phyloP scores from a whole-genome alignment of 2,797 vertebrate species.

The Dermochelys coriacea region DNA sequence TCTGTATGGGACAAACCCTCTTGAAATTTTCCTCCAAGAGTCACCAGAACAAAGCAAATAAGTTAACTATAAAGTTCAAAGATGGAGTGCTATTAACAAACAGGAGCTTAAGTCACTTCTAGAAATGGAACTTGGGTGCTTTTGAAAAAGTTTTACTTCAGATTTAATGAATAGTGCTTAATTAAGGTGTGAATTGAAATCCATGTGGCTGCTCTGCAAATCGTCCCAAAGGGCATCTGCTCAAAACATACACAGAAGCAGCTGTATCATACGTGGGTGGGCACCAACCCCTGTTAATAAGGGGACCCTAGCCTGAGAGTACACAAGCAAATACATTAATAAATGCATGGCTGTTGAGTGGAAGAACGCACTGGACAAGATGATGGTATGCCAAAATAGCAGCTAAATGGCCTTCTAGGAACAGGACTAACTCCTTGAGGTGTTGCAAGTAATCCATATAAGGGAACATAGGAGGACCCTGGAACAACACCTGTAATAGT shows the following conservation, averaged over 20 bases:
- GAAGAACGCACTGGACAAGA: neutral
- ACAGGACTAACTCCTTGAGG: neutral
- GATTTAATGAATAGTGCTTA: neutral
- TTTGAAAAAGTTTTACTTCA: neutral
- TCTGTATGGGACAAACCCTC: neutral
- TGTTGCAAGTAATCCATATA: neutral
- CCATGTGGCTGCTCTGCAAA: neutral
- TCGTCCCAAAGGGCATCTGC: neutral
- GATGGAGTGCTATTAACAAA: neutral
- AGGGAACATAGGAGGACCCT: neutral
- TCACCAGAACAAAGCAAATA: neutral
- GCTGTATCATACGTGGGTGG: neutral
- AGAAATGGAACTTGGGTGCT: neutral
- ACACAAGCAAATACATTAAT: neutral
- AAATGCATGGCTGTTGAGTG: neutral
- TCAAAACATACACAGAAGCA: neutral
- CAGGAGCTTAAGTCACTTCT: neutral
- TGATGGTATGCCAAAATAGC: neutral
- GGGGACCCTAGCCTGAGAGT: neutral
- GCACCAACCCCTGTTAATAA: neutral
- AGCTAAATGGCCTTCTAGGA: neutral
- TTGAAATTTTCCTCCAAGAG: neutral
- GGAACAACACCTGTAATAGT: neutral
- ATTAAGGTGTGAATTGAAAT: neutral
- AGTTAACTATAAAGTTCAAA: accelerated